phyloP scores from a whole-genome alignment of 2,113 vertebrate species.

The Trachemys scripta region DNA sequence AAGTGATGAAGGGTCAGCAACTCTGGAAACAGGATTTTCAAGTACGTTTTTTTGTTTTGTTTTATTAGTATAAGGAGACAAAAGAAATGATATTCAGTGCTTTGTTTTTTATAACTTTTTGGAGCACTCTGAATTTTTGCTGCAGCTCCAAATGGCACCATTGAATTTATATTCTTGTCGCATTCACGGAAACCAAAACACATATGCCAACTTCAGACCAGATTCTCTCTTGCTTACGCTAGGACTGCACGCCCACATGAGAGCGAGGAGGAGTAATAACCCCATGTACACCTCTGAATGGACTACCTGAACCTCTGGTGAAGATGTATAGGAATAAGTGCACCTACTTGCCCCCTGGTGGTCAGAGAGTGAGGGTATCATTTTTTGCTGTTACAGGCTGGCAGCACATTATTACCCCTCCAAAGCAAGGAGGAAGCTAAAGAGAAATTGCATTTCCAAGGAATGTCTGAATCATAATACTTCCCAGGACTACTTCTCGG shows the following conservation, averaged over 20 bases:
- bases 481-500: constrained; percentile 31
- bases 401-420: not conserved
- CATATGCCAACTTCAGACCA: too few relatives aligned
- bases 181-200: not conserved
- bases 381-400: not conserved
- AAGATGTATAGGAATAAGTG: not conserved
- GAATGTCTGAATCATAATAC: not conserved
- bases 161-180: not conserved
- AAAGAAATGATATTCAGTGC: not conserved
- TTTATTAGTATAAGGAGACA: not conserved
- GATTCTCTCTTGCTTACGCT: not conserved
- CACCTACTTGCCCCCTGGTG: not conserved
- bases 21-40: not conserved
- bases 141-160: not conserved
- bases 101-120: not conserved
- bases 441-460: constrained; percentile 20
- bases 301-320: not conserved
- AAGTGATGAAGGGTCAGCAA: not conserved
- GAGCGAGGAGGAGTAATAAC: not conserved
- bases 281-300: not conserved
- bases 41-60: not conserved
- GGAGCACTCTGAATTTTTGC: too few relatives aligned
- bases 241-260: not conserved
- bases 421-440: not conserved
- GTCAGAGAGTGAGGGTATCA: not conserved